Conservation (phyloP, 2,113 vertebrate genomes). For the Actinemys pallida region DNA sequence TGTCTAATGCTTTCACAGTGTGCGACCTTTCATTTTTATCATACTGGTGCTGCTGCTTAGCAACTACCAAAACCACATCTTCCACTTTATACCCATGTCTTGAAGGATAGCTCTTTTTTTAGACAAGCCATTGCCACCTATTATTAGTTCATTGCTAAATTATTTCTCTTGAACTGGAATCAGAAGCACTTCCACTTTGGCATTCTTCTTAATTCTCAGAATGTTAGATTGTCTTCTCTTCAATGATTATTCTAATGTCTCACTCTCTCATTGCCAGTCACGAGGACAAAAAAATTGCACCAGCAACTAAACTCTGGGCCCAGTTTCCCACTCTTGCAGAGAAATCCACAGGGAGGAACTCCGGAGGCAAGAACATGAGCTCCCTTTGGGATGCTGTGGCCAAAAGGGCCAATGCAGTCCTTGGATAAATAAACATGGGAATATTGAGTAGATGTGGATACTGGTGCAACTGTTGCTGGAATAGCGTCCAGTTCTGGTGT, state of each 20-base stretch:
- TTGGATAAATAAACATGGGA: not conserved
- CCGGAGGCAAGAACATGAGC: not conserved
- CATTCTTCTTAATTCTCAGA: not conserved
- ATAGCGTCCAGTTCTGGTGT: not conserved
- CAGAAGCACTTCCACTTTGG: not conserved
- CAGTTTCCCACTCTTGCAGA: not conserved
- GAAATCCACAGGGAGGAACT: not conserved
- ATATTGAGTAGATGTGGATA: not conserved
- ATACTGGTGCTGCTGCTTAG: constrained; percentile 33
- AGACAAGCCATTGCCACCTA: not conserved
- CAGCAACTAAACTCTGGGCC: not conserved
- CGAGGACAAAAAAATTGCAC: not conserved
- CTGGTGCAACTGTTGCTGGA: not conserved
- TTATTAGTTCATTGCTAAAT: not conserved
- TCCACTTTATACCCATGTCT: not conserved
- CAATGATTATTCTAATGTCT: not conserved
- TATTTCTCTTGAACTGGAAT: not conserved
- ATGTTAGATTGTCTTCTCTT: not conserved
- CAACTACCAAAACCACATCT: not conserved
- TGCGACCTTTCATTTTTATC: constrained; percentile 33
- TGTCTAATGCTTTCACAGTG: constrained; percentile 1
- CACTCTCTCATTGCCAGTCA: not conserved
- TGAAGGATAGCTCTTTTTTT: not conserved
- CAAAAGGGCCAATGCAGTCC: not conserved
- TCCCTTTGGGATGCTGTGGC: not conserved